Evolutionary conservation across 2,797 vertebrate species (phyloP).

Genomic region (Notolabrus celidotus): DNA sequence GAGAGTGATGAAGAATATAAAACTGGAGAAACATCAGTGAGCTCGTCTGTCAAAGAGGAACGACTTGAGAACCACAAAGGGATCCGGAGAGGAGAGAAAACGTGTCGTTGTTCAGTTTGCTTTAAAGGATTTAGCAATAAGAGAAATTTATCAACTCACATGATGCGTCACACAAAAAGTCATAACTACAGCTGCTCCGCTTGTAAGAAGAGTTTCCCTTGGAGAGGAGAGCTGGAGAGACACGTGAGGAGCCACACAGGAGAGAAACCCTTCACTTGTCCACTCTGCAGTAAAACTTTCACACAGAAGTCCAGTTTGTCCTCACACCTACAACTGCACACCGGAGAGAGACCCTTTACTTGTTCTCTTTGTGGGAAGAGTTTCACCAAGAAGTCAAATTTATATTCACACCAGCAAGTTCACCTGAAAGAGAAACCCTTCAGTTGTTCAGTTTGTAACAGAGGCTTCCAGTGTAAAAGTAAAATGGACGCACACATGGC

Average conservation of each 20-base stretch:
- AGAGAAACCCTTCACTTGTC: no score
- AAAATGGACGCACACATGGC: not conserved
- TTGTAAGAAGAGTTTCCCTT: not conserved
- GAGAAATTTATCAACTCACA: not conserved
- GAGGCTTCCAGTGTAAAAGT: not conserved
- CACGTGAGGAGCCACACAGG: not conserved
- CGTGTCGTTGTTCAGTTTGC: not conserved
- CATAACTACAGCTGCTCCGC: not conserved
- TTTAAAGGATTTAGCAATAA: not conserved
- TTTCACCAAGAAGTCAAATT: no score
- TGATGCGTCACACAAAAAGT: no score
- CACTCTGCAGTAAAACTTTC: not conserved
- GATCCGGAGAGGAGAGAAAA: not conserved
- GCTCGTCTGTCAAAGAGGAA: not conserved
- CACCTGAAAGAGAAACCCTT: not conserved
- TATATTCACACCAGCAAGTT: no score
- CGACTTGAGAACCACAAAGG: no score
- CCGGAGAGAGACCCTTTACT: not conserved
- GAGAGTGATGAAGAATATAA: not conserved
- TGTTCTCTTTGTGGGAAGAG: no score
- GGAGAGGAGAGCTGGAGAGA: not conserved
- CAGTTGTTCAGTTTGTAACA: not conserved
- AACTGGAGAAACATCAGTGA: not conserved
- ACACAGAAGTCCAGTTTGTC: not conserved
- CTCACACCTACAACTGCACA: not conserved